Conservation (phyloP, 2,113 vertebrate species). For the Festucalex cinctus region DNA sequence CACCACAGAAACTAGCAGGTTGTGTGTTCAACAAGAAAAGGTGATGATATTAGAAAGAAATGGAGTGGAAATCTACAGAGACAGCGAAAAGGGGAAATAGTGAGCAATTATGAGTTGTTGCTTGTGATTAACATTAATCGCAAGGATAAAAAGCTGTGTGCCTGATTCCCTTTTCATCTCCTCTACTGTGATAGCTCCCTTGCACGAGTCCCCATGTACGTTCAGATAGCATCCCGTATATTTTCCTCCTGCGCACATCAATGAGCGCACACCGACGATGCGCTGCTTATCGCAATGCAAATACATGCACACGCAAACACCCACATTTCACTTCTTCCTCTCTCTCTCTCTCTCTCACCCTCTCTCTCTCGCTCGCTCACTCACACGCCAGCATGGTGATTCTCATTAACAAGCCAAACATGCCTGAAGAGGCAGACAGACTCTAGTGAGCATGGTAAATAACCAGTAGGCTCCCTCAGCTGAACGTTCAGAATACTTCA, state of each 20-base stretch:
- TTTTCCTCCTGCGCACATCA: constrained; percentile 22
- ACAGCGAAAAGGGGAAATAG: constrained; percentile 2
- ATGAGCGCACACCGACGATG: constrained; percentile 15
- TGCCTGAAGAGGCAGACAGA: constrained; percentile 71
- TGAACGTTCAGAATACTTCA: constrained; percentile 48
- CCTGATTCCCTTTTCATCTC: constrained; percentile 29
- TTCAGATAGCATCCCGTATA: constrained; percentile 27
- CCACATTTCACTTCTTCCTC: constrained; percentile 47
- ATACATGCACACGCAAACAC: constrained; percentile 54
- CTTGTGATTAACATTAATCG: constrained; percentile 49
- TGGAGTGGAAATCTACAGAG: constrained; percentile 14
- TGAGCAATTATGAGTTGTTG: constrained; percentile 38
- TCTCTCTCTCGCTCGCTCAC: constrained; percentile 41
- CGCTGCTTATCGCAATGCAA: constrained; percentile 53
- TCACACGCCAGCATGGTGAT: constrained; percentile 29
- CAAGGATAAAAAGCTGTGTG: constrained; percentile 35
- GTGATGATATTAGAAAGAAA: constrained; percentile 16
- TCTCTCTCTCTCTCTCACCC: constrained; percentile 58
- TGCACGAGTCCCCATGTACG: constrained; percentile 7
- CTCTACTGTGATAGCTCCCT: constrained; percentile 18
- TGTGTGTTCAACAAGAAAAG: not conserved
- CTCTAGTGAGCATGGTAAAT: constrained; percentile 68
- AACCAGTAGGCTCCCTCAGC: constrained; percentile 62
- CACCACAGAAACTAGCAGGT: constrained; percentile 40
- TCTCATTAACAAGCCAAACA: constrained; percentile 74